Conservation (phyloP, 2,113 vertebrate genomes). For the Cyphomyrus discorhynchus region DNA sequence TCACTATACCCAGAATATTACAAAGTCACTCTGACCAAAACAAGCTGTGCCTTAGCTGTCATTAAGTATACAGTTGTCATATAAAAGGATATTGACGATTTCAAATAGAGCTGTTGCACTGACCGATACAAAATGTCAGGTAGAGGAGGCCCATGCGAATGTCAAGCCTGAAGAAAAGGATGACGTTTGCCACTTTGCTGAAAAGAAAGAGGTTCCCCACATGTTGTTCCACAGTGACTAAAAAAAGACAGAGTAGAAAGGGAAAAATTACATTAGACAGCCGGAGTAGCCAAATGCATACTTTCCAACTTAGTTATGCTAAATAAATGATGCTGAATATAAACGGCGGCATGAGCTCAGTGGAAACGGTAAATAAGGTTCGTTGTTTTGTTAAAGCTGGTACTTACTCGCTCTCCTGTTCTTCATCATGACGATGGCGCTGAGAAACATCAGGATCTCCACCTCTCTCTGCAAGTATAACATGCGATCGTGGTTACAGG, state of each 20-base stretch:
- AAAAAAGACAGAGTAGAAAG: neutral
- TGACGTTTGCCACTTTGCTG: conserved; percentile 88
- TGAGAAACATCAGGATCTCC: conserved; percentile 96
- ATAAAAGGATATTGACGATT: neutral
- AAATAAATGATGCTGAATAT: neutral
- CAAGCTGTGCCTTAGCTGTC: neutral
- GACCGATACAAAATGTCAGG: conserved; percentile 80
- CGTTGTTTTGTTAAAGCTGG: neutral
- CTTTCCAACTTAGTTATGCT: neutral
- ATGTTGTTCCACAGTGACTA: conserved; percentile 87
- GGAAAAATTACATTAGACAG: neutral
- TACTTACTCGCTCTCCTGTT: conserved; percentile 89
- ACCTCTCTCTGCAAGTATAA: conserved; percentile 74
- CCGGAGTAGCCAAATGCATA: neutral
- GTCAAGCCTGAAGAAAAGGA: conserved; percentile 93
- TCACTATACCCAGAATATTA: neutral
- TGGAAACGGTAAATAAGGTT: neutral
- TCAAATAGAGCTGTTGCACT: conserved; percentile 58
- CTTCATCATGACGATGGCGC: conserved; percentile 98
- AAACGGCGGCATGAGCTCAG: neutral
- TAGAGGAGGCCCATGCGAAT: conserved; percentile 86
- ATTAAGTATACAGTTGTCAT: neutral
- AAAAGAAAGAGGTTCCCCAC: conserved; percentile 92
- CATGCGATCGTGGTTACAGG: neutral
- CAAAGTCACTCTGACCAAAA: neutral